Evolutionary conservation across 1,140 invertebrate species (phyloP), one percentile per base, ranked within the genome.

Genomic region (Sarcophaga peregrina): DNA sequence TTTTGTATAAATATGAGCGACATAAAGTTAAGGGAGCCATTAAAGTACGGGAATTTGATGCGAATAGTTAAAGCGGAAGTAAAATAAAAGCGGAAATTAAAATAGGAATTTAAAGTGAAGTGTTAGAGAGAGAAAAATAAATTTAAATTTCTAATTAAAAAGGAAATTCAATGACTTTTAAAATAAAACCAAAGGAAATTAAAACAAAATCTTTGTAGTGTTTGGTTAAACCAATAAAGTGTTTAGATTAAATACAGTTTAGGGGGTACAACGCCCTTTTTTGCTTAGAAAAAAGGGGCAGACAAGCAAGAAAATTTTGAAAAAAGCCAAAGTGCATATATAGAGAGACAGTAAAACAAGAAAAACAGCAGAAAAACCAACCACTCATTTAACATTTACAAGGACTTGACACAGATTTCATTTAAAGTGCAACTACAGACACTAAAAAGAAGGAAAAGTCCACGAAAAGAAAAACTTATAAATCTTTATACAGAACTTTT

Each of bases 391-490:
- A 68, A 9, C 50, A 37, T 76, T 48, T 81, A n/a, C 80, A 62
- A 68, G 52, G 58, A 81, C 80, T 81, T 81, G 80, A 81, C 80
- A 81, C 80, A 81, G 80, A 81, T 81, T 81, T 46, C 4, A 50
- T 68, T 37, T 37, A 37, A 78, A 81, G 2, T 62, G 80, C 80
- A 81, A 62, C 7, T 37, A 47, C 45, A 75, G 74, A 75, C 74
- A 75, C n/a, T 47, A 9, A 13, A 37, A 37, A 37, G 25, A 37
- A 37, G 25, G 25, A 37, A 37, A 37, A 37, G 25, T 37, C 25
- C 25, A 37, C 25, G 6, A 0, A 8, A 15, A 47, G 8, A 37
- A 46, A 75, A 11, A 45, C 5, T 13, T 11, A 75, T 46, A 46
- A 75, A 47, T 46, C 5, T 45, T 47, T 75, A 48, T 75, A 48